Evolutionary conservation across 1,140 invertebrate species (phyloP), one percentile per base, ranked within the genome.

Genomic region (Drosophila quadrilineata): DNA sequence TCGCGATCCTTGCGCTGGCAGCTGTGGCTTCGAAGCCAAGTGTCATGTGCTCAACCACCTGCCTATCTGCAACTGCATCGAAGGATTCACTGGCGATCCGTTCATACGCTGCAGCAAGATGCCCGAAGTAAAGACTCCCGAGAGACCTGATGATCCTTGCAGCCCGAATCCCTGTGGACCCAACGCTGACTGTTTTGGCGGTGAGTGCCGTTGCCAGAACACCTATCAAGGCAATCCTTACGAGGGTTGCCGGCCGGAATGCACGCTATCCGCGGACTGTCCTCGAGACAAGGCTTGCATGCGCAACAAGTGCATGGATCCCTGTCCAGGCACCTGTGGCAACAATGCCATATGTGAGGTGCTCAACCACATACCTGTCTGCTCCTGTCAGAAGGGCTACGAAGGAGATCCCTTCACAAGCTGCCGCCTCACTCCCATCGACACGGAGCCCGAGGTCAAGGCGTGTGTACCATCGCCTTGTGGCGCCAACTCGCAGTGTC

Each of bases 191-290:
- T 97, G 96, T 79, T 96, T 95, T 73, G 92, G 93, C 71, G 94
- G 93, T 74, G 92, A 94, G 74, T 96, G 95, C 76, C 91, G 92
- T 9, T 96, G 95, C 76, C 90, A 95, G 60, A 92, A 94, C 2
- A 95, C 95, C 75, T 96, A 96, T 82, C 95, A 94, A 59, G 96
- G 96, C 26, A 95, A 96, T 91, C 94, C 96, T 33, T 95, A 94
- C 66, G 93, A 95, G 89, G 93, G 93, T 2, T 96, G 95, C 75
- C 90, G 95, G 73, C 95, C 95, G 3, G 95, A 96, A 90, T 97
- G 95, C 84, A 93, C 95, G 3, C 91, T 95, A 3, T 95, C 94
- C 75, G 92, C 94, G 10, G 96, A 97, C 89, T 97, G 96, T 90
- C 92, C 93, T 9, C 91, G 94, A 67, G 93, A 96, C 84, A 94